Base-by-base conservation (phyloP, 2,888 invertebrate genomes). In the Smittia sp. region DNA sequence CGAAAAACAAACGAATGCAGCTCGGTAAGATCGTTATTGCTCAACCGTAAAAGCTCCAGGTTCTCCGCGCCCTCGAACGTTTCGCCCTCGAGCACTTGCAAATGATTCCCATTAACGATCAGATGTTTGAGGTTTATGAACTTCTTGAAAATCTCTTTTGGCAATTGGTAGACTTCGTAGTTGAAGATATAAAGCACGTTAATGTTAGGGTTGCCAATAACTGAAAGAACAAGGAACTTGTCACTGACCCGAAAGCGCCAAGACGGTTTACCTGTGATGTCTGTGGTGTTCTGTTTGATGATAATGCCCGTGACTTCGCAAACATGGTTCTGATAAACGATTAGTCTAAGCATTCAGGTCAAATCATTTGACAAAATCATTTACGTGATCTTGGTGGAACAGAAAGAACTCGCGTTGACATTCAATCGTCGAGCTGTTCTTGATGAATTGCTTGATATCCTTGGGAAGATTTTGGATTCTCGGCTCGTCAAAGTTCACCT, bases 21-120 rank as follows among this genome's bases (percentile, higher is more conserved):
- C 27, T 69, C 69, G 1, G 6, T 46, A 9, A 69, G n/a, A 24
- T 69, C 52, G 11, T 69, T 69, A 13, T 69, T 69, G 27, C 52
- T 52, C 1, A 69, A 24, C 25, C 69, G 46, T 4, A 69, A 18
- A 0, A 69, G 46, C 27, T 69, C 69, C 7, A 69, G 25, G 18
- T 24, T 20, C 41, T 39, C 24, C 20, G 69, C 69, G 6, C 20
- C 25, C 1, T 25, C 39, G 13, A 69, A 69, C 1, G 69, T 69
- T 25, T 7, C 52, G 11, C 15, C 24, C 11, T 69, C 69, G 1
- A 69, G 39, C 0, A 52, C 9, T 27, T 52, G 25, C 25, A 69
- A 24, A 15, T 69, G 69, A 69, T 69, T 69, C 15, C 69, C 69
- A 22, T 69, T 69, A 1, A 69, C 69, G n/a, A 69, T 69, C n/a